These are phyloP conservation scores for Melolontha melolontha DNA, from an alignment of 2,888 invertebrate genomes.

Conservation along the genomic window DNA sequence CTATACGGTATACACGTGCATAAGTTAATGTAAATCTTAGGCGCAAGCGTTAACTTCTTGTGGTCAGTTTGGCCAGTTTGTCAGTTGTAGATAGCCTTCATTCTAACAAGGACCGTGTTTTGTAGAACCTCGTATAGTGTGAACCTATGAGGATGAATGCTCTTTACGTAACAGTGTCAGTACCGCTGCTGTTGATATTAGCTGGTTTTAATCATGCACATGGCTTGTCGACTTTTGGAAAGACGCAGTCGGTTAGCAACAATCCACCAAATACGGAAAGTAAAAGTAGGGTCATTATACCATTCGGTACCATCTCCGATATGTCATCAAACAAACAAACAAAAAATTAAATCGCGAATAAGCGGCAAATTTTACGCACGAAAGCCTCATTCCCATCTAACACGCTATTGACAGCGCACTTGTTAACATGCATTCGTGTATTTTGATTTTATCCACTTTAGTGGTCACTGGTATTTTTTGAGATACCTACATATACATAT, in stretches of 20 bases:
- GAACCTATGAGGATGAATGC: slow-evolving; percentile 60
- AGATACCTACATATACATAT: too few relatives aligned
- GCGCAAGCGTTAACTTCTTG: slow-evolving; percentile 47
- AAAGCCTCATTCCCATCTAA: slow-evolving; percentile 1
- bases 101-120: slow-evolving; percentile 59
- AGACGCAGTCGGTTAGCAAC: slow-evolving; percentile 56
- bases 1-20: slow-evolving; percentile 60
- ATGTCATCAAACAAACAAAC: slow-evolving; percentile 20
- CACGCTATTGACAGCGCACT: slow-evolving; percentile 5
- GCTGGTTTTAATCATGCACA: slow-evolving; percentile 66
- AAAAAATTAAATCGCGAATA: slow-evolving; percentile 8
- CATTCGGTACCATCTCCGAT: slow-evolving; percentile 46
- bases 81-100: slow-evolving; percentile 50
- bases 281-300: slow-evolving; percentile 32
- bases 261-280: slow-evolving; percentile 51
- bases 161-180: slow-evolving; percentile 66
- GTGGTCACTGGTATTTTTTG: slow-evolving; percentile 15
- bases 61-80: slow-evolving; percentile 45
- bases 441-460: slow-evolving; percentile 20
- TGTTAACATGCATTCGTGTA: slow-evolving; percentile 11
- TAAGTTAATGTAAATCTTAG: slow-evolving; percentile 54
- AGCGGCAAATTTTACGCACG: not conserved
- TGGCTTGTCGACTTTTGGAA: slow-evolving; percentile 65
- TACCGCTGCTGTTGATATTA: slow-evolving; percentile 68
- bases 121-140: slow-evolving; percentile 52